A percentile compares a stretch with the other conserved stretches of the same genome.
These are phyloP conservation scores for Orthonevra nobilis DNA, from an alignment of 2,888 invertebrate species.

Conservation along the genomic window DNA sequence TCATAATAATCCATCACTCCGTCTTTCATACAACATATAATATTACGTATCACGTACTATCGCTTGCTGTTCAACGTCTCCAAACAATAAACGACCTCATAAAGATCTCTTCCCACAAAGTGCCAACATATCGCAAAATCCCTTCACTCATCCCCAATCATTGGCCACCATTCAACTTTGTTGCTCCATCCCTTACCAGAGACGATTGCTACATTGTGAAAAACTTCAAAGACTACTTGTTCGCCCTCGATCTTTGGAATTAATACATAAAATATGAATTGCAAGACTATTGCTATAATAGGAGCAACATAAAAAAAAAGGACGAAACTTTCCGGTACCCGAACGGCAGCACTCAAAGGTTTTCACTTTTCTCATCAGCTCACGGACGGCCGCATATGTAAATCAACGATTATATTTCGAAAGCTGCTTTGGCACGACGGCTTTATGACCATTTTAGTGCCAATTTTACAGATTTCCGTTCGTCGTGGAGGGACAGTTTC, in stretches of 20 bases:
- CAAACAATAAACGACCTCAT: conserved; percentile 39
- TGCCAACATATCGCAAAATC: conserved; percentile 12
- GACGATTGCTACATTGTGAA: not conserved
- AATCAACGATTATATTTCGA: conserved; percentile 42
- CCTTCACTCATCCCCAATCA: conserved; percentile 2
- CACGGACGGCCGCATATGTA: conserved; percentile 16
- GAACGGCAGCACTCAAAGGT: not conserved
- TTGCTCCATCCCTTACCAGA: conserved; percentile 8
- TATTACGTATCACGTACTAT: not conserved
- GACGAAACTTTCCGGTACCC: not conserved
- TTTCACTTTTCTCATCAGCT: not conserved
- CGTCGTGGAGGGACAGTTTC: not conserved
- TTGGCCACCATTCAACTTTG: conserved; percentile 20
- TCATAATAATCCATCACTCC: too few species aligned
- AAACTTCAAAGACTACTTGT: conserved; percentile 6
- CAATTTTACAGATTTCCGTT: conserved; percentile 41
- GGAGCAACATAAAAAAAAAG: not conserved
- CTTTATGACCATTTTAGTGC: conserved; percentile 57
- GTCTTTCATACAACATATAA: too few species aligned
- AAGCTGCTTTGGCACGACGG: conserved; percentile 30
- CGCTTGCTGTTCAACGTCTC: conserved; percentile 27
- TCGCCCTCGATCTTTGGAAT: conserved; percentile 18
- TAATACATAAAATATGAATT: conserved; percentile 59
- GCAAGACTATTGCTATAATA: conserved; percentile 36
- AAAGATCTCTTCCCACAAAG: conserved; percentile 32